Conservation (phyloP, 1,140 invertebrate species). For the Anastrepha obliqua region DNA sequence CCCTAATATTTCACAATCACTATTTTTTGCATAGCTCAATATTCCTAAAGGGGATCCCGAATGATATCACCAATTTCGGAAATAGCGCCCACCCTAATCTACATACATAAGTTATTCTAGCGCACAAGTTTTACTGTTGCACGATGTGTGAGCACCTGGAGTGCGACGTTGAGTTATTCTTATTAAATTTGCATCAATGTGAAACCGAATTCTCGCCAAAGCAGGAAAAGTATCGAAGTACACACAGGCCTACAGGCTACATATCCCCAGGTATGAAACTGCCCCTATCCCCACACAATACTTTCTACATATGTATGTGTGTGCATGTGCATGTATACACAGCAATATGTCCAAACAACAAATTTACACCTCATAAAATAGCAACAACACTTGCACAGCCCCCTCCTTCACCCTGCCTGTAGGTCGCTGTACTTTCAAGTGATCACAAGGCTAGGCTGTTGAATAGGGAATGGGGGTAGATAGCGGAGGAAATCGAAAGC, state of each 20-base stretch:
- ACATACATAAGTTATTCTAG: background rate
- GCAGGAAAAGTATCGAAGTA: background rate
- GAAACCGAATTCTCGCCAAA: background rate
- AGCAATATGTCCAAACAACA: background rate
- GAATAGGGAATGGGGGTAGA: background rate
- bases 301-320: background rate
- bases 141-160: too few relatives aligned
- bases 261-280: background rate
- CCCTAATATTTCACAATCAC: too few relatives aligned
- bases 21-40: too few relatives aligned
- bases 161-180: background rate
- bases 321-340: background rate
- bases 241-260: background rate
- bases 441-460: background rate
- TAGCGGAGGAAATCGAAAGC: conserved; percentile 38
- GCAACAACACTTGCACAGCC: background rate
- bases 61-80: too few relatives aligned
- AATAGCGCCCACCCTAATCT: background rate
- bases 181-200: background rate
- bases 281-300: background rate
- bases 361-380: conserved; percentile 39
- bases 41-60: too few relatives aligned
- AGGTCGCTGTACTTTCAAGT: background rate
- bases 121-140: background rate
- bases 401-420: background rate